A percentile compares a stretch with the other conserved stretches of the same genome.
These are phyloP conservation scores for Danaus plexippus DNA, from an alignment of 1,140 invertebrate species.

Conservation along the genomic window DNA sequence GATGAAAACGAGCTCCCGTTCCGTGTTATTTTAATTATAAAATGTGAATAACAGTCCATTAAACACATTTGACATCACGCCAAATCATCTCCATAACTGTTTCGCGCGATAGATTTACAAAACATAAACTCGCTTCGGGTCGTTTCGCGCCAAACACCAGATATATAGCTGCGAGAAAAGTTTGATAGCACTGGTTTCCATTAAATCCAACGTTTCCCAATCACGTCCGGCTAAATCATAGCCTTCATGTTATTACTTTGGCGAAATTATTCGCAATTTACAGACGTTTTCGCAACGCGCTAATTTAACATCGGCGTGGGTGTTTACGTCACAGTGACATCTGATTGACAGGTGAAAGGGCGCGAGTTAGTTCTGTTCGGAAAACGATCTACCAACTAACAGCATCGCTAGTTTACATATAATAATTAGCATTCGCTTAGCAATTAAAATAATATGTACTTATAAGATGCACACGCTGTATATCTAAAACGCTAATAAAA, in stretches of 20 bases:
- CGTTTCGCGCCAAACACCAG: constrained; percentile 27
- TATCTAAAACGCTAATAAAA: background rate
- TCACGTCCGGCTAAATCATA: constrained; percentile 39
- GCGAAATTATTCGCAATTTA: constrained; percentile 41
- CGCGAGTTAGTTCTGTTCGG: constrained; percentile 49
- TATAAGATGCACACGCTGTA: constrained; percentile 37
- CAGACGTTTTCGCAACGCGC: constrained; percentile 38
- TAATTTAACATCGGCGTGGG: constrained; percentile 48
- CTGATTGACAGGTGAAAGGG: constrained; percentile 67
- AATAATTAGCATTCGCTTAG: no score
- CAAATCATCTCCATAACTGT: constrained; percentile 46
- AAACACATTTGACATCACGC: constrained; percentile 30
- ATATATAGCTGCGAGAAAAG: constrained; percentile 44
- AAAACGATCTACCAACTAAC: constrained; percentile 20
- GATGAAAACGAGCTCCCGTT: constrained; percentile 13
- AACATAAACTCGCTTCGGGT: background rate
- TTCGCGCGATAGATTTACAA: constrained; percentile 30
- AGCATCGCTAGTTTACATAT: no score
- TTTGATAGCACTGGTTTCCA: constrained; percentile 35
- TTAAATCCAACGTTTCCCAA: constrained; percentile 31
- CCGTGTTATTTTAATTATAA: constrained; percentile 19
- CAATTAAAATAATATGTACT: no score
- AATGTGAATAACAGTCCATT: constrained; percentile 7
- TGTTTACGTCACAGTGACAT: constrained; percentile 40
- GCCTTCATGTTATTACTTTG: constrained; percentile 44